phyloP scores from a whole-genome alignment of 2,888 invertebrate genomes.

The Tenthredo notha region DNA sequence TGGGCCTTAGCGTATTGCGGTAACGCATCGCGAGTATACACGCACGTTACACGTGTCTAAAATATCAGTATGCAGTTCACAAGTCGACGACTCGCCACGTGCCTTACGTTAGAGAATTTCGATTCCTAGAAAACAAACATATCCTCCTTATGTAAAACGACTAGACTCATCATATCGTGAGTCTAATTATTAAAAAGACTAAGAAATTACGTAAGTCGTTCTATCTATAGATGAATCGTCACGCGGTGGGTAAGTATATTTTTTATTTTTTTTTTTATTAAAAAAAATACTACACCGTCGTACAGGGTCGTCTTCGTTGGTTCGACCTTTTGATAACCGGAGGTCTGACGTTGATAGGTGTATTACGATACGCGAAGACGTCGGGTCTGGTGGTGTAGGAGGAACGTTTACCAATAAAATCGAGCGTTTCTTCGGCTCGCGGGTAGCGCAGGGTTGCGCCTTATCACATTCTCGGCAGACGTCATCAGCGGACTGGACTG shows the following conservation, averaged over 20 bases:
- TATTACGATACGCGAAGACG: conserved; percentile 67
- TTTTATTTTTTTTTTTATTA: too few species aligned
- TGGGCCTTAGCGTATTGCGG: conserved; percentile 58
- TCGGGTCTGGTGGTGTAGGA: conserved; percentile 1
- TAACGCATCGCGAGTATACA: conserved; percentile 55
- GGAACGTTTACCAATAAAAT: conserved; percentile 45
- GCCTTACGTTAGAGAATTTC: conserved; percentile 15
- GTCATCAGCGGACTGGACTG: conserved; percentile 56
- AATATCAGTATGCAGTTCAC: conserved; percentile 60
- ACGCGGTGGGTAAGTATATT: neutral
- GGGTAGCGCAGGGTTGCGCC: conserved; percentile 40
- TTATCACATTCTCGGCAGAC: conserved; percentile 56
- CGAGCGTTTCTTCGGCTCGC: neutral
- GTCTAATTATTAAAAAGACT: neutral
- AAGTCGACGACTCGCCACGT: conserved; percentile 55
- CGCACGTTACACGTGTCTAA: conserved; percentile 46
- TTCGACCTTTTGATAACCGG: conserved; percentile 45
- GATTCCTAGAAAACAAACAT: neutral
- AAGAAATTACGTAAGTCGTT: neutral
- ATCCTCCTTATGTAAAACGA: neutral
- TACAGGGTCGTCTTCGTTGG: neutral
- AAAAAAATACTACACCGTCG: neutral
- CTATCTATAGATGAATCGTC: neutral
- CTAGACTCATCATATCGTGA: neutral
- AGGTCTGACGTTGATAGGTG: conserved; percentile 72